Percentiles rank a stretch among this genome's conserved stretches.
phyloP scores from a whole-genome alignment of 1,140 invertebrate genomes.

The Drosophila sulfurigaster region DNA sequence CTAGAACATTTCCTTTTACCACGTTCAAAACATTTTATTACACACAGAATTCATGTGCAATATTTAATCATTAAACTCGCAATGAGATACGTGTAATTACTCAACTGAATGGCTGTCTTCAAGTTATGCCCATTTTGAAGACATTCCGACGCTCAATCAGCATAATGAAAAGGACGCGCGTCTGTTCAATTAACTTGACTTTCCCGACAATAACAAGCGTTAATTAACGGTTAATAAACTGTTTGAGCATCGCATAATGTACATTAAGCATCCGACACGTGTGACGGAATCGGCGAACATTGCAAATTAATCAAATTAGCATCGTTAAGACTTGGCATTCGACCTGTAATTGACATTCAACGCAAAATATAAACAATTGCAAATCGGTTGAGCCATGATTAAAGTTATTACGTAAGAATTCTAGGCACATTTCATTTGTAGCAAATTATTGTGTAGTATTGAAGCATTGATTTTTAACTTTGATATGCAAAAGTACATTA shows the following conservation, averaged over 20 bases:
- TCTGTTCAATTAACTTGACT: conserved; percentile 67
- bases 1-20: no score
- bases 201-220: conserved; percentile 66
- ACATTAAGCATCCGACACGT: conserved; percentile 74
- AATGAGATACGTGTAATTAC: not conserved
- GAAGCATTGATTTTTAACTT: no score
- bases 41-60: not conserved
- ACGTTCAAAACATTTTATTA: not conserved
- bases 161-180: conserved; percentile 67
- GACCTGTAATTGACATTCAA: conserved; percentile 44
- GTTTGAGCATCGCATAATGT: conserved; percentile 42
- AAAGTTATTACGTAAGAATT: not conserved
- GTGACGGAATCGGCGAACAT: conserved; percentile 46
- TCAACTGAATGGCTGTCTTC: not conserved
- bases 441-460: no score
- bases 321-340: conserved; percentile 58
- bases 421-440: not conserved
- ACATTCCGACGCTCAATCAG: conserved; percentile 54
- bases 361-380: conserved; percentile 46
- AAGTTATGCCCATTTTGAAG: conserved; percentile 11
- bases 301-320: conserved; percentile 81
- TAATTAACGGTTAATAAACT: conserved; percentile 82
- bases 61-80: not conserved
- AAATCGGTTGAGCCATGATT: not conserved
- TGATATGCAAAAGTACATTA: no score